These are phyloP conservation scores for Tragelaphus scriptus DNA, from an alignment of 2,113 vertebrate species.

Conservation along the genomic window DNA sequence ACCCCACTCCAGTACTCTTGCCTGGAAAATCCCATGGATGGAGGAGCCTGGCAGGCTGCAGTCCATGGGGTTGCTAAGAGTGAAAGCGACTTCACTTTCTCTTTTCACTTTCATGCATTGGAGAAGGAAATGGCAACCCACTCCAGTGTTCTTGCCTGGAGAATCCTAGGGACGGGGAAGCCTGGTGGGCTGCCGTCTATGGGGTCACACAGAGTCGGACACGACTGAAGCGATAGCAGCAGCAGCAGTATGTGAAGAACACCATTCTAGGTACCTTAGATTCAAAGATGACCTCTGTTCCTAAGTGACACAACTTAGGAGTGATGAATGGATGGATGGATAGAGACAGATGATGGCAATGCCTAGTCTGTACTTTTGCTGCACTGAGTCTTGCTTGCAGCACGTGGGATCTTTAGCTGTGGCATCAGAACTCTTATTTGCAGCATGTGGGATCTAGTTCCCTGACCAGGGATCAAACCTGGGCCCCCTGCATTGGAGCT, in stretches of 20 bases:
- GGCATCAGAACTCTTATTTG: background rate
- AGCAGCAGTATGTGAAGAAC: background rate
- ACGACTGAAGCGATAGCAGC: no score
- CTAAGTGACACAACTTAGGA: background rate
- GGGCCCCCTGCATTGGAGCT: background rate
- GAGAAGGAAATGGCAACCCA: no score
- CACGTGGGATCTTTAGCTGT: background rate
- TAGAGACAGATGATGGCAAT: background rate
- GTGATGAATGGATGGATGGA: background rate
- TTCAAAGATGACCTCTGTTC: background rate
- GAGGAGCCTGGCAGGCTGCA: no score
- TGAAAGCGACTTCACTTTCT: no score
- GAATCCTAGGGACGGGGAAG: no score
- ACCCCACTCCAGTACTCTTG: no score
- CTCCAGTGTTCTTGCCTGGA: no score
- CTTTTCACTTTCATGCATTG: no score
- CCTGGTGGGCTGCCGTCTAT: no score
- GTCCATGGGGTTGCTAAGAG: no score
- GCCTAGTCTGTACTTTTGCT: background rate
- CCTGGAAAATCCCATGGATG: no score
- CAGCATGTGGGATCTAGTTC: background rate
- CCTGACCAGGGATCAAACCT: background rate
- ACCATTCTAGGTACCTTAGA: background rate
- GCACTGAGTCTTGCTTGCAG: background rate
- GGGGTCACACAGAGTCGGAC: accelerated